These are phyloP conservation scores for Vulpes vulpes DNA, from an alignment of 2,113 vertebrate species.

Conservation along the genomic window DNA sequence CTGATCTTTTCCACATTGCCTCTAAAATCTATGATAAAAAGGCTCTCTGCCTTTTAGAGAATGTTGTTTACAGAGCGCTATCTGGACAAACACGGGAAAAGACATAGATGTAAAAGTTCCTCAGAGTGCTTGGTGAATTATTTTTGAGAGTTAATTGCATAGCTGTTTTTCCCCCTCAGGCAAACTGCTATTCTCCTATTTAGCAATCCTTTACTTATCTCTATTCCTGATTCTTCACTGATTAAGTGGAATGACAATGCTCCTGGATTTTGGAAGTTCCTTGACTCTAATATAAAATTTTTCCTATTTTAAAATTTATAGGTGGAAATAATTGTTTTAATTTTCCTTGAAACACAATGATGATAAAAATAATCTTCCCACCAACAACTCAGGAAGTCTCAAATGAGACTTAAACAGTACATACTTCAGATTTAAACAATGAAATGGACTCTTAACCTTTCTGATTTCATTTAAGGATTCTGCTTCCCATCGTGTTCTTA, in stretches of 20 bases:
- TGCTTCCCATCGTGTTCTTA: not conserved
- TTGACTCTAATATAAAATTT: not conserved
- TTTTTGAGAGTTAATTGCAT: not conserved
- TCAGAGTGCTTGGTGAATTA: not conserved
- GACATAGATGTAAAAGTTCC: not conserved
- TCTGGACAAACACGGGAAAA: not conserved
- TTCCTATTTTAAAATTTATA: conserved; percentile 52
- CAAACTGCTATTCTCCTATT: not conserved
- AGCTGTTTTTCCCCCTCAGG: not conserved
- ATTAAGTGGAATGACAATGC: not conserved
- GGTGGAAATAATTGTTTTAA: conserved; percentile 49
- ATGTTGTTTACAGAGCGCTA: not conserved
- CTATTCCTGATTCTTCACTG: not conserved
- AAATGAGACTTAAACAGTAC: not conserved
- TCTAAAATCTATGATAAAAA: not conserved
- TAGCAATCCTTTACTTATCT: not conserved
- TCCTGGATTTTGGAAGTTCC: conserved; percentile 44
- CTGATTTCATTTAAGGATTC: conserved; percentile 1
- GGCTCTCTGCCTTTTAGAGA: not conserved
- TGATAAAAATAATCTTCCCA: conserved; percentile 41
- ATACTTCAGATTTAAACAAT: conserved; percentile 30
- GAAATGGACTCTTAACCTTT: conserved; percentile 57
- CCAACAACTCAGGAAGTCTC: conserved; percentile 11
- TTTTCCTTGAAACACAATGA: conserved; percentile 30
- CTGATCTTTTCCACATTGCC: conserved; percentile 23